phyloP scores from a whole-genome alignment of 2,888 invertebrate genomes.

The Cheiracanthium punctorium region DNA sequence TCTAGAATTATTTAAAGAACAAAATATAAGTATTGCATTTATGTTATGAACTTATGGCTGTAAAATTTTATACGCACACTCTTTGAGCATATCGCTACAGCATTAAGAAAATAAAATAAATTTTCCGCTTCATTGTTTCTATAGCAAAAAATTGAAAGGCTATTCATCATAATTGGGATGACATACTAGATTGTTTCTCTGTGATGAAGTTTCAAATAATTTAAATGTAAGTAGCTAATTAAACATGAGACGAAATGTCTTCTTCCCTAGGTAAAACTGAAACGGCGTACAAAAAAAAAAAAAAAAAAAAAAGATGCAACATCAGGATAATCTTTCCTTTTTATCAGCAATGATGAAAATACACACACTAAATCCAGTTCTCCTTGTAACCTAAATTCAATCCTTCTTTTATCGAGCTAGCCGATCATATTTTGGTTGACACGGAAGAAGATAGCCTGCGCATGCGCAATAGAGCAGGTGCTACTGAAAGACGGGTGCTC shows the following conservation, averaged over 20 bases:
- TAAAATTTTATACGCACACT: too few species aligned
- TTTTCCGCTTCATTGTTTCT: neutral
- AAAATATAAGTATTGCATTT: too few species aligned
- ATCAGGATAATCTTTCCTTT: neutral
- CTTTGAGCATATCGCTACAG: neutral
- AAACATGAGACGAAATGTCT: neutral
- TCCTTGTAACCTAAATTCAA: conserved; percentile 29
- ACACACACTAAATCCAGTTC: conserved; percentile 14
- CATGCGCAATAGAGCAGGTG: conserved; percentile 59
- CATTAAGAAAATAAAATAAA: neutral
- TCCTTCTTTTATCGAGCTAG: neutral
- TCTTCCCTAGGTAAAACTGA: neutral
- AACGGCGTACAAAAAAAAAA: too few species aligned
- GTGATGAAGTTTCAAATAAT: neutral
- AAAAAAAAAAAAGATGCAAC: neutral
- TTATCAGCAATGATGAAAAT: neutral
- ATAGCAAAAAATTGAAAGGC: neutral
- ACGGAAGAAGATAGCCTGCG: conserved; percentile 44
- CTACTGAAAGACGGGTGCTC: conserved; percentile 53
- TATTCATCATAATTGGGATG: neutral
- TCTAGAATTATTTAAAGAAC: too few species aligned
- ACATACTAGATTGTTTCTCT: too few species aligned
- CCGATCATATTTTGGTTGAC: conserved; percentile 36
- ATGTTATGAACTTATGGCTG: too few species aligned
- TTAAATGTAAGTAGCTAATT: neutral